A percentile compares a stretch with the other conserved stretches of the same genome.
Conservation (phyloP, 2,113 vertebrate genomes). For the Bambusicola thoracicus region DNA sequence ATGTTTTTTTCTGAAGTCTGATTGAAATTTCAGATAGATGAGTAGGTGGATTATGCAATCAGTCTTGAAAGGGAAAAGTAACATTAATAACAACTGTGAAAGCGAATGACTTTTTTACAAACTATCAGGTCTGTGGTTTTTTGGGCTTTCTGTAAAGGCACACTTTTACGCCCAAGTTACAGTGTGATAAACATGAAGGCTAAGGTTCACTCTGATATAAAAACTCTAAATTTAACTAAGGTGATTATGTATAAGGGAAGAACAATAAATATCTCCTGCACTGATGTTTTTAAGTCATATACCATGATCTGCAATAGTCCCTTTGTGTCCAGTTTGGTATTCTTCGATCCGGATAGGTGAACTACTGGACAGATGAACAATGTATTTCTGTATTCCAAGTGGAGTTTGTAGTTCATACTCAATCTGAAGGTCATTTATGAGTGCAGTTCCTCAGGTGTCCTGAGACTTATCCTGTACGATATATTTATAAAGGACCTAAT, state of each 20-base stretch:
- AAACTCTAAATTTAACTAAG: not conserved
- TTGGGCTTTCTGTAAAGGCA: not conserved
- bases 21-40: not conserved
- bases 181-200: accelerated
- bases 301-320: not conserved
- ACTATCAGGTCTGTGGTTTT: not conserved
- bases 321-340: not conserved
- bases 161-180: accelerated
- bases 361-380: not conserved
- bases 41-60: not conserved
- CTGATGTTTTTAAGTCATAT: not conserved
- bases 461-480: too few species aligned
- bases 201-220: not conserved
- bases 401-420: not conserved
- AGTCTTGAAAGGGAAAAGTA: not conserved
- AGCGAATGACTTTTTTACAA: not conserved
- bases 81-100: not conserved
- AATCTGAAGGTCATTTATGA: not conserved
- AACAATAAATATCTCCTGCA: not conserved
- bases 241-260: not conserved
- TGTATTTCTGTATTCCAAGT: not conserved
- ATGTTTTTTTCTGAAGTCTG: not conserved
- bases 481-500: not conserved
- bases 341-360: not conserved
- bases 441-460: not conserved